Evolutionary conservation across 1,140 invertebrate genomes (phyloP).

Genomic region (Venustaconcha ellipsiformis): DNA sequence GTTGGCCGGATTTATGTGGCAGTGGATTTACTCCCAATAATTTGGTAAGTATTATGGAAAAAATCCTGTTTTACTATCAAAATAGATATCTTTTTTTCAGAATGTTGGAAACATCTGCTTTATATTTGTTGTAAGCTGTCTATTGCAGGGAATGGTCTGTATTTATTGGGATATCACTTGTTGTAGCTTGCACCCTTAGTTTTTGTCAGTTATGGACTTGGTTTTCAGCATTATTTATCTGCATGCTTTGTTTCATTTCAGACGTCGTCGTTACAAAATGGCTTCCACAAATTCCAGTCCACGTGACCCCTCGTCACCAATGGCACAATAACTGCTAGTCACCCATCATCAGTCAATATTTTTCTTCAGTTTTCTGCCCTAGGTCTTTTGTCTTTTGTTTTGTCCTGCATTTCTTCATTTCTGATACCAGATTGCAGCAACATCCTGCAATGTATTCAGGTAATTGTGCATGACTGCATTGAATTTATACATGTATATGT

Average conservation of each 20-base stretch:
- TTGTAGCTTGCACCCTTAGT: background rate
- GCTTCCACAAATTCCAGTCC: slow-evolving; percentile 59
- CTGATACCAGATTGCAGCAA: too few species aligned
- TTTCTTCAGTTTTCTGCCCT: slow-evolving; percentile 30
- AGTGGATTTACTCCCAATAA: too few species aligned
- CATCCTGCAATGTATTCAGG: too few species aligned
- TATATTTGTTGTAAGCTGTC: slow-evolving; percentile 13
- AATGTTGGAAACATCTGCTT: slow-evolving; percentile 1
- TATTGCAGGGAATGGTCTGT: slow-evolving; percentile 2
- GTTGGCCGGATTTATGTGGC: too few species aligned
- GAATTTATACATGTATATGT: too few species aligned
- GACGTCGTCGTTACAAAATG: slow-evolving; percentile 64
- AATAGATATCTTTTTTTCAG: background rate
- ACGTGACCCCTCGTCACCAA: slow-evolving; percentile 55
- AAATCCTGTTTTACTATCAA: too few species aligned
- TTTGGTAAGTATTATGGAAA: too few species aligned
- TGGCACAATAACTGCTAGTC: slow-evolving; percentile 40
- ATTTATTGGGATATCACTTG: slow-evolving; percentile 1
- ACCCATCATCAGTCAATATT: slow-evolving; percentile 31
- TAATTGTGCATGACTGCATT: too few species aligned
- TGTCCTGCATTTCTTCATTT: slow-evolving; percentile 2
- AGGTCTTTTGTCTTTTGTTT: slow-evolving; percentile 19
- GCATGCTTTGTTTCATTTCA: slow-evolving; percentile 52
- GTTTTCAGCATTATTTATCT: slow-evolving; percentile 16
- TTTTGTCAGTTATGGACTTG: slow-evolving; percentile 12